Percentiles rank a stretch among this genome's conserved stretches.
Conservation (phyloP, 2,797 vertebrate species). For the Gephyroberyx darwinii region DNA sequence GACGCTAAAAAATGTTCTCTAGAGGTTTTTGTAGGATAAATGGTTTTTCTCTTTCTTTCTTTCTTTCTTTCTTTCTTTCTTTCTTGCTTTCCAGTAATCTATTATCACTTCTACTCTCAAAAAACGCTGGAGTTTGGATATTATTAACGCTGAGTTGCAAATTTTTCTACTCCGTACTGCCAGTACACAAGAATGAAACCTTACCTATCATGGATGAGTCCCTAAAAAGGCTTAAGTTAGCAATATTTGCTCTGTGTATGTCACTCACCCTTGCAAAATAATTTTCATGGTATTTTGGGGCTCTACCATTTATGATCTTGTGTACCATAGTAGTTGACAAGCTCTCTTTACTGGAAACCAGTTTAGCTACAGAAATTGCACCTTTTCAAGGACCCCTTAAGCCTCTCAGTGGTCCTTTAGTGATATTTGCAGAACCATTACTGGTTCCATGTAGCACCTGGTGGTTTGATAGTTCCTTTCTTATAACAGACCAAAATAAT, state of each 20-base stretch:
- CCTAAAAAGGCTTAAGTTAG: not conserved
- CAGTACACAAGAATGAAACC: conserved; percentile 24
- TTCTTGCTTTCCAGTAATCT: conserved; percentile 22
- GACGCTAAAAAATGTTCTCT: not conserved
- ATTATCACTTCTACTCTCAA: conserved; percentile 14
- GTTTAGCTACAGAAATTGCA: conserved; percentile 33
- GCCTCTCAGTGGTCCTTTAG: conserved; percentile 40
- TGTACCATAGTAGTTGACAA: conserved; percentile 19
- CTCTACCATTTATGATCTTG: conserved; percentile 20
- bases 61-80: not conserved
- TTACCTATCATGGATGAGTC: conserved; percentile 2
- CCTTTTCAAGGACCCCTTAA: conserved; percentile 40
- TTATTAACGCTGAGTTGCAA: no score
- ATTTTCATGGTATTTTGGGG: conserved; percentile 4
- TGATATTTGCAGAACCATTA: conserved; percentile 65
- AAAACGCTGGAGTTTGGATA: not conserved
- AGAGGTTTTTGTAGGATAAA: not conserved
- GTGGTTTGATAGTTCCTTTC: conserved; percentile 41
- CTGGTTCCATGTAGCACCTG: conserved; percentile 51
- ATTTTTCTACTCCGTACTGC: no score
- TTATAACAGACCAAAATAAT: conserved; percentile 51
- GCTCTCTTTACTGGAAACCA: conserved; percentile 31
- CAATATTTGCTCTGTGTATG: conserved; percentile 6
- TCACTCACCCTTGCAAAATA: conserved; percentile 9
- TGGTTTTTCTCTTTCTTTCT: conserved; percentile 1